Conservation (phyloP, 2,888 invertebrate species). For the Oithona nana region DNA sequence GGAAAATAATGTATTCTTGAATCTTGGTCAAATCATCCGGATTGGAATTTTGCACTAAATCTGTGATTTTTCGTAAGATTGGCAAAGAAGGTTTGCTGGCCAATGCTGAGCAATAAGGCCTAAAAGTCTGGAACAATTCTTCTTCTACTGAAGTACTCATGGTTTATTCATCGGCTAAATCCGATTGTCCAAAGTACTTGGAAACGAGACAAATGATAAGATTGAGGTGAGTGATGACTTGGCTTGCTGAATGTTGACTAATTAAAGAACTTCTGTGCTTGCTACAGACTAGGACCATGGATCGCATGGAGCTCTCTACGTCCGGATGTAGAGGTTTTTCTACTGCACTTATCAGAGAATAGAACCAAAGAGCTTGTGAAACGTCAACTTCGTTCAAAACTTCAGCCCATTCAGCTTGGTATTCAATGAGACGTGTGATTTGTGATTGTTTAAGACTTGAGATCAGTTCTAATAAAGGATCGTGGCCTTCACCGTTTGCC, state of each 20-base stretch:
- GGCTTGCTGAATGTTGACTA: conserved; percentile 22
- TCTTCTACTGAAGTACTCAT: not conserved
- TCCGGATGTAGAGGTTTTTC: conserved; percentile 47
- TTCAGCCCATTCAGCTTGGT: conserved; percentile 9
- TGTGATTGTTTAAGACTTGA: conserved; percentile 31
- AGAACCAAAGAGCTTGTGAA: conserved; percentile 45
- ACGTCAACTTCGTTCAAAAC: conserved; percentile 26
- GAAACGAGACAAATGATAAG: conserved; percentile 53
- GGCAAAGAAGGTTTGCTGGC: not conserved
- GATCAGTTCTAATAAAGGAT: conserved; percentile 29
- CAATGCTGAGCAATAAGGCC: conserved; percentile 2
- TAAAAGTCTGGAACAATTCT: not conserved
- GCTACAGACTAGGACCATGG: conserved; percentile 43
- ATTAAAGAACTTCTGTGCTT: conserved; percentile 31
- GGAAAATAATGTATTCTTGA: conserved; percentile 9
- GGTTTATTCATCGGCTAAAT: conserved; percentile 39
- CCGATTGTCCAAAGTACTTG: conserved; percentile 50
- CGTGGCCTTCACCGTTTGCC: conserved; percentile 22
- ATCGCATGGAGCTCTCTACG: conserved; percentile 41
- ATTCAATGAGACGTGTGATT: conserved; percentile 2
- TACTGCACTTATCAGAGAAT: conserved; percentile 41
- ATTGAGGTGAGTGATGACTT: conserved; percentile 37
- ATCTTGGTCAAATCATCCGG: not conserved
- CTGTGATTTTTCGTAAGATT: not conserved
- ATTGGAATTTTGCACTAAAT: not conserved